Conservation (phyloP, 2,797 vertebrate species). For the Chaenodraco wilsoni region DNA sequence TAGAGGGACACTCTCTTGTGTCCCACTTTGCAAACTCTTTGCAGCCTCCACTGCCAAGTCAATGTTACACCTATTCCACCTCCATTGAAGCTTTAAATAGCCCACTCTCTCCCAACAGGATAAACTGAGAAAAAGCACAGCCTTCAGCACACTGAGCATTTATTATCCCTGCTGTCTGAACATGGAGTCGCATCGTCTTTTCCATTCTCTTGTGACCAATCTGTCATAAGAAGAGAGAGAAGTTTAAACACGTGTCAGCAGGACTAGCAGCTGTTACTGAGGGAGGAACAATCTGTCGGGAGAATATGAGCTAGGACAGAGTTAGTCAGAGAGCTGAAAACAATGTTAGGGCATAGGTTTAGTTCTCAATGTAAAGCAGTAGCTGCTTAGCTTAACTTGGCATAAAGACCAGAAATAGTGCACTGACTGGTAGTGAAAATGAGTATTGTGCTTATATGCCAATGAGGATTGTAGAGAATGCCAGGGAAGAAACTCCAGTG, state of each 20-base stretch:
- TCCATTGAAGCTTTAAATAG: constrained; percentile 72
- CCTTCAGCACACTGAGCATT: constrained; percentile 51
- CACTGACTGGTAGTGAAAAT: no score
- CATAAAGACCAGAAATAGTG: neutral
- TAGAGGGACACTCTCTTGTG: constrained; percentile 55
- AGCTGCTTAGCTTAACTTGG: neutral
- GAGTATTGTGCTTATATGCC: no score
- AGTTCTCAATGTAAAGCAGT: neutral
- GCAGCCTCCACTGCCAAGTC: constrained; percentile 71
- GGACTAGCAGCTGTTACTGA: constrained; percentile 9
- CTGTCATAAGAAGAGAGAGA: constrained; percentile 41
- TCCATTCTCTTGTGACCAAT: constrained; percentile 29
- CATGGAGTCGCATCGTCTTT: constrained; percentile 20
- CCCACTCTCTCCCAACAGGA: constrained; percentile 57
- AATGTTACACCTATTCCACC: constrained; percentile 74
- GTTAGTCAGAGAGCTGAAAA: neutral
- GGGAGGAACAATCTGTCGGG: constrained; percentile 1
- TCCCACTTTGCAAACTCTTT: constrained; percentile 80
- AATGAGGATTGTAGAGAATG: no score
- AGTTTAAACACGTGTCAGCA: constrained; percentile 34
- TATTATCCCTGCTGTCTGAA: constrained; percentile 54
- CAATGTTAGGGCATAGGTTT: neutral
- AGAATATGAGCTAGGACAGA: constrained; percentile 8
- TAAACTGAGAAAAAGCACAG: constrained; percentile 52
- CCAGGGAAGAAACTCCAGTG: no score